phyloP scores from a whole-genome alignment of 2,797 vertebrate species.

The Buphagus erythrorhynchus region DNA sequence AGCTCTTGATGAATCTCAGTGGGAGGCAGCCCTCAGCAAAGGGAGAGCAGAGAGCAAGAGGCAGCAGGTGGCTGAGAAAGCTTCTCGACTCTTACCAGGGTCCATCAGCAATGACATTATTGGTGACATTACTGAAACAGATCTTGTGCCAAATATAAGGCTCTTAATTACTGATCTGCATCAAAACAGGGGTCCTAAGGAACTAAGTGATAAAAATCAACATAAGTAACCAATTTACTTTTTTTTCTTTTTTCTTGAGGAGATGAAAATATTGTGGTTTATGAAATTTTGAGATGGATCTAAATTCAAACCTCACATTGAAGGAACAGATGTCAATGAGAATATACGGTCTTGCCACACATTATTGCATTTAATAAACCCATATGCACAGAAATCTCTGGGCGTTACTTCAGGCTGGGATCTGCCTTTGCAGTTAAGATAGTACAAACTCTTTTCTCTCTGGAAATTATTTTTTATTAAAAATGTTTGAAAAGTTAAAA shows the following conservation, averaged over 20 bases:
- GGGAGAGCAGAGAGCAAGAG: background rate
- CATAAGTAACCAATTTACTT: background rate
- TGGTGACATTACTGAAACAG: background rate
- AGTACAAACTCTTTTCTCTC: background rate
- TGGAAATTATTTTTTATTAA: background rate
- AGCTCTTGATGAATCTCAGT: rapidly evolving
- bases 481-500: background rate
- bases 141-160: background rate
- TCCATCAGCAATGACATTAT: rapidly evolving
- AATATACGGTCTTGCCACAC: background rate
- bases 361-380: background rate
- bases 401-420: background rate
- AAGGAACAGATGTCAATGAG: background rate
- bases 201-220: background rate
- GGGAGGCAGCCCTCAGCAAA: background rate
- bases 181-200: background rate
- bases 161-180: background rate
- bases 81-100: background rate
- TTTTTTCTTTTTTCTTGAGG: background rate
- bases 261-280: background rate
- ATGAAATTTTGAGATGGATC: background rate
- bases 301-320: background rate
- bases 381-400: background rate
- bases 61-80: background rate
- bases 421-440: background rate